These are phyloP conservation scores for Lasioglossum albipes DNA, from an alignment of 1,140 invertebrate species.

Conservation along the genomic window DNA sequence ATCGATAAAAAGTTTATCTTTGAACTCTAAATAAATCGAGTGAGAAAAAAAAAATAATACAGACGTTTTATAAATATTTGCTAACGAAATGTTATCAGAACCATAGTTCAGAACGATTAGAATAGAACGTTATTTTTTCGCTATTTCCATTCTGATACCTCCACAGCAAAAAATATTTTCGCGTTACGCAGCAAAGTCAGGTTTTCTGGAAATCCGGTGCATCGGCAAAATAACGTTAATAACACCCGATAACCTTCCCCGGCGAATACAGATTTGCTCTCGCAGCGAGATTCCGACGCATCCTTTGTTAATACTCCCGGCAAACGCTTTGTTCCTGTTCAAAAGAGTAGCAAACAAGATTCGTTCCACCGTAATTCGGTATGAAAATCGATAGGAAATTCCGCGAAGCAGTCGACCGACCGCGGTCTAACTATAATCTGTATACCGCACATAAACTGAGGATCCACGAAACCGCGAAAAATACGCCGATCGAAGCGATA, in stretches of 20 bases:
- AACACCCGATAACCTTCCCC: constrained; percentile 25
- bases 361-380: constrained; percentile 9
- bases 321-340: constrained; percentile 28
- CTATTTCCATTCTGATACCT: neutral
- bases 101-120: neutral
- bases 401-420: neutral
- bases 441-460: neutral
- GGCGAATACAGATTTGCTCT: constrained; percentile 18
- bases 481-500: constrained; percentile 14
- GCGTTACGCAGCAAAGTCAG: neutral
- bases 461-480: constrained; percentile 13
- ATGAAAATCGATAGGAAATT: constrained; percentile 33
- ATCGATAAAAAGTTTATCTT: no score
- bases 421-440: constrained; percentile 17
- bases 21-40: no score
- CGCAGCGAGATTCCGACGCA: constrained; percentile 8
- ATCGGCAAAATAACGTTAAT: constrained; percentile 19
- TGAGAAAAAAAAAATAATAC: no score
- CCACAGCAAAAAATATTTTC: neutral
- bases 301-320: constrained; percentile 21
- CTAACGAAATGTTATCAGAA: neutral
- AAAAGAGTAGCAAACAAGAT: constrained; percentile 39
- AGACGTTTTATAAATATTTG: no score
- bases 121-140: neutral
- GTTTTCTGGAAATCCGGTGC: no score